Evolutionary conservation across 2,888 invertebrate species (phyloP), one percentile per base, ranked within the genome.

Genomic region (Patella caerulea): DNA sequence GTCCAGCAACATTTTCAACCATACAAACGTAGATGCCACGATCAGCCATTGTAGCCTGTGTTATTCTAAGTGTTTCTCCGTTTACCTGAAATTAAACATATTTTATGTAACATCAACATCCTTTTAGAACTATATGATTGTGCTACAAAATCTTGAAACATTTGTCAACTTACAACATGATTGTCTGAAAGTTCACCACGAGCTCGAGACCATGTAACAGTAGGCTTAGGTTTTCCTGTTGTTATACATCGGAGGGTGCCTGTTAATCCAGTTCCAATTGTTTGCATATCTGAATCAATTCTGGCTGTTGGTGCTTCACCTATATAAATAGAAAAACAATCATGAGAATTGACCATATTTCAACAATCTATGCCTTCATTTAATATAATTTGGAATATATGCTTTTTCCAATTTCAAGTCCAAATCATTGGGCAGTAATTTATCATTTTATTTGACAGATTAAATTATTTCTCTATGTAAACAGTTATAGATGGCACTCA

Each of bases 21-120:
- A 94, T 94, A 88, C 98, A 98, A 12, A 95, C 92, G 89, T 98
- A 98, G 73, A 96, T 94, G 17, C 97, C 98, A 75, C 95, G 93
- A 91, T 98, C 97, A 7, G 88, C 93, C 17, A 90, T 85, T 34
- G 85, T 86, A 2, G 90, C 91, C 53, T 88, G 84, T 12, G 87
- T 87, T 75, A 90, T 90, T 54, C 91, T 83, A 75, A 90, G 79
- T 5, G 86, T 81, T 54, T 89, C 88, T 17, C 89, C 89, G 73
- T 83, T 83, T 2, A 88, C 85, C 91, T 91, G 76, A 15, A 79
- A 70, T 4, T 55, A 17, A 54, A 45, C 9, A 45, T 45, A 45
- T 45, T 45, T 45, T 45, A 4, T 34, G 34, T 34, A 34, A 34
- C 34, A 34, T 34, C 34, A 0, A 34, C 34, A 34, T 45, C 45